Conservation (phyloP, 2,113 vertebrate species). For the Glaucidium brasilianum region DNA sequence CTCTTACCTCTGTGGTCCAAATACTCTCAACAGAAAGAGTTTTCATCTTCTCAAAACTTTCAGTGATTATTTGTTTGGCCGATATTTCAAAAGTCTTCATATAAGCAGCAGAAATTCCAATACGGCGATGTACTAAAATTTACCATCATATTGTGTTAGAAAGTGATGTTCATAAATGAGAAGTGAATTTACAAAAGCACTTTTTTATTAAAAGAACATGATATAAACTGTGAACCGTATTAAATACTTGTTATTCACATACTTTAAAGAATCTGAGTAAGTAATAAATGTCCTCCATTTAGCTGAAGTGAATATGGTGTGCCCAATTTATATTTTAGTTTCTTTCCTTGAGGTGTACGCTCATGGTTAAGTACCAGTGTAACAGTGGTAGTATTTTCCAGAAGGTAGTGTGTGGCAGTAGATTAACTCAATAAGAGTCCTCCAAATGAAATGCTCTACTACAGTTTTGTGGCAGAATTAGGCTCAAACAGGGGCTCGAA, state of each 20-base stretch:
- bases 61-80: background rate
- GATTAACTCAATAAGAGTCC: background rate
- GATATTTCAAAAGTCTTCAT: background rate
- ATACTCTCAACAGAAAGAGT: background rate
- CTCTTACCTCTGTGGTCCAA: background rate
- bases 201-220: background rate
- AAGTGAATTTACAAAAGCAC: background rate
- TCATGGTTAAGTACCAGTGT: background rate
- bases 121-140: accelerated
- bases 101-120: background rate
- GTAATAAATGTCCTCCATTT: background rate
- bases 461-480: background rate
- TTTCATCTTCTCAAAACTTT: background rate
- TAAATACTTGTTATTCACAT: background rate
- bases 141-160: background rate
- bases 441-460: background rate
- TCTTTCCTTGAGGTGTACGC: background rate
- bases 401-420: background rate
- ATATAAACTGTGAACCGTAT: background rate
- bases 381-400: background rate
- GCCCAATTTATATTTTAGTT: background rate
- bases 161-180: background rate
- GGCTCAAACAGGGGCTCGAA: background rate
- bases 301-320: background rate
- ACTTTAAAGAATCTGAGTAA: background rate